Evolutionary conservation across 2,888 invertebrate genomes (phyloP).

Genomic region (Patella caerulea): DNA sequence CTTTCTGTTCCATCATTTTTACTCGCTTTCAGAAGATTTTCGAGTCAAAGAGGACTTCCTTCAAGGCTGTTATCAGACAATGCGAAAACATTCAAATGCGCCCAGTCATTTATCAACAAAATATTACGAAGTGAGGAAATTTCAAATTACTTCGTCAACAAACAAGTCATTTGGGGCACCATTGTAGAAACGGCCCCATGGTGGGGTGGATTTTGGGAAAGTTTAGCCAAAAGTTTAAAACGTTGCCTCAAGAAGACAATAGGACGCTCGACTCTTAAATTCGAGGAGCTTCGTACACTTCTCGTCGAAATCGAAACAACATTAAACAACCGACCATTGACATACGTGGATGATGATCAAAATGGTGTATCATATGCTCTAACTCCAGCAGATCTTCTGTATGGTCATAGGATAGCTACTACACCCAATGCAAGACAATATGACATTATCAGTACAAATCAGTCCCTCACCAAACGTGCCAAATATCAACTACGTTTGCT

Average conservation of each 20-base stretch:
- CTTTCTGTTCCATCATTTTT: not conserved
- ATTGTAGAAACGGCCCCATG: not conserved
- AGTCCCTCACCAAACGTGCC: not conserved
- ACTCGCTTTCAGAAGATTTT: not conserved
- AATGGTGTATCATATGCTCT: not conserved
- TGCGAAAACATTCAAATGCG: not conserved
- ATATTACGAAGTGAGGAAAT: slow-evolving; percentile 3
- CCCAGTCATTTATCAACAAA: not conserved
- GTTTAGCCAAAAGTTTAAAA: not conserved
- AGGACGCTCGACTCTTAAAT: not conserved
- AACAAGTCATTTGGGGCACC: not conserved
- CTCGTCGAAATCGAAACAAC: not conserved
- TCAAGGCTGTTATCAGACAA: not conserved
- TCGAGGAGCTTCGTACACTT: not conserved
- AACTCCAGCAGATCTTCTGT: slow-evolving; percentile 4
- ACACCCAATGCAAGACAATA: not conserved
- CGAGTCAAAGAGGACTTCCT: not conserved
- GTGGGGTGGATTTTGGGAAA: slow-evolving; percentile 4
- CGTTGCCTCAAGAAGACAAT: not conserved
- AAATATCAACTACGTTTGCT: not conserved
- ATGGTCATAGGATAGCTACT: not conserved
- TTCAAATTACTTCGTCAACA: not conserved
- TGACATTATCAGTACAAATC: not conserved
- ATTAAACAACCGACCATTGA: not conserved
- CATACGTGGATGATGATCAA: not conserved